A percentile compares a stretch with the other conserved stretches of the same genome.
Conservation (phyloP, 2,797 vertebrate genomes). For the Lepidocolaptes lacrymiger region DNA sequence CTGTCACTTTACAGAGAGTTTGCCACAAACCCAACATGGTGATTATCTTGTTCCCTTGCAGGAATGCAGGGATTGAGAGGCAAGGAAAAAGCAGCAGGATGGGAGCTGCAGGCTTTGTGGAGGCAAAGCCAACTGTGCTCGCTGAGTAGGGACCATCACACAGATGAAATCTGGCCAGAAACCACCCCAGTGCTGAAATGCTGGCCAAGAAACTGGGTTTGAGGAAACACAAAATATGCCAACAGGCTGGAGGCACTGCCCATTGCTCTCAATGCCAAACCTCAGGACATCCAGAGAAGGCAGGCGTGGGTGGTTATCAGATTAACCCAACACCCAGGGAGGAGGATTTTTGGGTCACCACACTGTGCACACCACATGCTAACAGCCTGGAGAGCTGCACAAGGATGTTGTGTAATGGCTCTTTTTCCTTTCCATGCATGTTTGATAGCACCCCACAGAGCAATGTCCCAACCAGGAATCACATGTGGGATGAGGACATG, state of each 20-base stretch:
- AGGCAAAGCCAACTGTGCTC: background rate
- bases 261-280: background rate
- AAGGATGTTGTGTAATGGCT: background rate
- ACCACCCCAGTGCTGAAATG: background rate
- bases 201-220: background rate
- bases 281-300: background rate
- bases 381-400: background rate
- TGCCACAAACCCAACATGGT: background rate
- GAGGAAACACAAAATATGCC: background rate
- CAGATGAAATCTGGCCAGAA: background rate
- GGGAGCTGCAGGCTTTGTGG: background rate
- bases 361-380: background rate
- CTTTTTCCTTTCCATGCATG: background rate
- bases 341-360: background rate
- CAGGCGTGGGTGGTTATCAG: background rate
- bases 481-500: fast-evolving
- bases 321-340: background rate
- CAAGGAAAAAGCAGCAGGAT: background rate
- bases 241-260: background rate
- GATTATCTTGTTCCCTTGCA: background rate
- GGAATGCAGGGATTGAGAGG: background rate
- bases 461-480: background rate
- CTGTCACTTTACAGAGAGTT: background rate
- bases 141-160: background rate
- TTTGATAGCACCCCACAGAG: background rate